Percentiles rank a stretch among this genome's conserved stretches.
Conservation (phyloP, 2,797 vertebrate species). For the Danio choprae region DNA sequence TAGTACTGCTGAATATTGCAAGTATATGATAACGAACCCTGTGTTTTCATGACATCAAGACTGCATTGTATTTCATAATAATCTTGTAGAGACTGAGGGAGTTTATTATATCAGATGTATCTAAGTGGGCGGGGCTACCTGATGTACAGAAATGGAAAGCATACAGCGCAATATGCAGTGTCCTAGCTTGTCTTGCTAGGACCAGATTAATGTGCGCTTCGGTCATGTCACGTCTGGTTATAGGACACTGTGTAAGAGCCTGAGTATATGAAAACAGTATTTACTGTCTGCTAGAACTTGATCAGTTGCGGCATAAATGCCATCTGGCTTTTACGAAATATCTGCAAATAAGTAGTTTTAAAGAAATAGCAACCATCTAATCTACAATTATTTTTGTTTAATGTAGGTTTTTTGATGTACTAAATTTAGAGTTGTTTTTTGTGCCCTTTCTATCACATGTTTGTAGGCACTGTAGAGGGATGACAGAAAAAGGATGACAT, state of each 20-base stretch:
- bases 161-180: background rate
- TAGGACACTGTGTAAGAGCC: background rate
- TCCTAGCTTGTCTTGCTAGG: background rate
- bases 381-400: background rate
- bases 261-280: background rate
- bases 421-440: background rate
- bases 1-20: background rate
- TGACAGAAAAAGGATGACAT: background rate
- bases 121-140: background rate
- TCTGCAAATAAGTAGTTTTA: background rate
- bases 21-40: background rate
- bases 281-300: background rate
- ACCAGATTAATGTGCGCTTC: background rate
- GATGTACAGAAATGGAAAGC: background rate
- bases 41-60: background rate
- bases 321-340: background rate
- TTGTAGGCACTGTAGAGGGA: conserved; percentile 5
- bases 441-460: background rate
- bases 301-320: background rate
- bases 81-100: background rate
- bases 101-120: conserved; percentile 1
- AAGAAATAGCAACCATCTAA: background rate
- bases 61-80: background rate
- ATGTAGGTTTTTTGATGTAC: background rate
- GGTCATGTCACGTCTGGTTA: conserved; percentile 11